Conservation (phyloP, 2,888 invertebrate genomes). For the Andrena haemorrhoa region DNA sequence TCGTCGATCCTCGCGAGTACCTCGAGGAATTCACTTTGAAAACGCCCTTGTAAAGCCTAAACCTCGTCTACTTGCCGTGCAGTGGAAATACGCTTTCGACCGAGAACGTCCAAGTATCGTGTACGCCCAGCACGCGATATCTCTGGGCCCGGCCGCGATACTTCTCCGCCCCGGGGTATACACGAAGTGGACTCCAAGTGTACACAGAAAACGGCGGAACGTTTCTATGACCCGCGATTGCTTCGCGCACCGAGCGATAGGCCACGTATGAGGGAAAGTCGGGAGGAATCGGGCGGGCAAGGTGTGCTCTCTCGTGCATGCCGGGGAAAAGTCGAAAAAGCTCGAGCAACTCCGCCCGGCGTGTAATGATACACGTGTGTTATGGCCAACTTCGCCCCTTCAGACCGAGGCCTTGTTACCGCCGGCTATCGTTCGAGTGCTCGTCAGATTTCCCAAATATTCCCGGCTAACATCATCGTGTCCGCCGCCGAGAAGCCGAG, state of each 20-base stretch:
- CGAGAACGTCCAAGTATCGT: conserved; percentile 75
- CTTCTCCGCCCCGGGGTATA: conserved; percentile 50
- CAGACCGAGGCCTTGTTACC: conserved; percentile 61
- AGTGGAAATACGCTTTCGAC: conserved; percentile 60
- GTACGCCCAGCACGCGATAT: conserved; percentile 71
- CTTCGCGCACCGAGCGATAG: conserved; percentile 47
- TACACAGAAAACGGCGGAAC: conserved; percentile 60
- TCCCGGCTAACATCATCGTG: conserved; percentile 34
- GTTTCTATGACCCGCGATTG: conserved; percentile 66
- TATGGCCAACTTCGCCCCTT: conserved; percentile 62
- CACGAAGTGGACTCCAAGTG: conserved; percentile 49
- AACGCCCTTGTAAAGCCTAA: conserved; percentile 55
- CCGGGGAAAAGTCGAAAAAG: conserved; percentile 60
- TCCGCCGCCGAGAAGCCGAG: conserved; percentile 1
- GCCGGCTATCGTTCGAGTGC: conserved; percentile 34
- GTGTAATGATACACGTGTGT: conserved; percentile 65
- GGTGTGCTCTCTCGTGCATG: conserved; percentile 52
- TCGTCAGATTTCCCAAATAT: conserved; percentile 50
- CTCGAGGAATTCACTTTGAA: conserved; percentile 71
- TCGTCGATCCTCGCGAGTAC: conserved; percentile 8
- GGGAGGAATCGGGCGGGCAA: conserved; percentile 53
- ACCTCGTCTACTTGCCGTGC: conserved; percentile 58
- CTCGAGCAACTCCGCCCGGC: conserved; percentile 55
- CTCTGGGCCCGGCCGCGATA: conserved; percentile 52
- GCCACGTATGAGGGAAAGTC: conserved; percentile 55